A percentile compares a stretch with the other conserved stretches of the same genome.
Conservation (phyloP, 1,140 invertebrate species). For the Lethrus apterus region DNA sequence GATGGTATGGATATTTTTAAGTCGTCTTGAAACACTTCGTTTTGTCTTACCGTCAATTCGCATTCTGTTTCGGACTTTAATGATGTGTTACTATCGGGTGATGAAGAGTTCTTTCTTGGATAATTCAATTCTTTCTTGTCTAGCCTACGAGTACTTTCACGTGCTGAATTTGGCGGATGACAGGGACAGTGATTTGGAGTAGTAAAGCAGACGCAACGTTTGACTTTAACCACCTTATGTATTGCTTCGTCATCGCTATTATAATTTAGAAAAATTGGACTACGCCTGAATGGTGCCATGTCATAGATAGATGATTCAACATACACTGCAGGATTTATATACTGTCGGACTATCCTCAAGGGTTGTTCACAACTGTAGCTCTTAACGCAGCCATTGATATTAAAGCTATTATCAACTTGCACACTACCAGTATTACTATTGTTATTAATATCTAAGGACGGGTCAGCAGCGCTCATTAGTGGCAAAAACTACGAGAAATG, state of each 20-base stretch:
- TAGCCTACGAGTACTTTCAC: background rate
- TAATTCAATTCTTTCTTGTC: constrained; percentile 9
- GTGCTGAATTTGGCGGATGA: constrained; percentile 15
- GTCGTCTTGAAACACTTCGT: constrained; percentile 16
- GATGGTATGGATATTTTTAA: constrained; percentile 27
- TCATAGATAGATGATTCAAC: constrained; percentile 13
- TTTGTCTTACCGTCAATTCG: constrained; percentile 6
- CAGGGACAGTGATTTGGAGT: constrained; percentile 21
- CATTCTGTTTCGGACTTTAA: constrained; percentile 5
- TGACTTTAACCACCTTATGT: constrained; percentile 9
- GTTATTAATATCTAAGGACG: no score
- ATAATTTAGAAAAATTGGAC: constrained; percentile 12
- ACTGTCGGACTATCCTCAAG: constrained; percentile 2
- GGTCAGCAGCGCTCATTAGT: constrained; percentile 11
- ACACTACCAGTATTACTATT: constrained; percentile 8
- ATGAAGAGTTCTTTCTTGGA: constrained; percentile 13
- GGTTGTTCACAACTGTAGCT: constrained; percentile 3
- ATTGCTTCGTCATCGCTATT: constrained; percentile 9
- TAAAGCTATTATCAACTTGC: constrained; percentile 6
- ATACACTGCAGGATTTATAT: constrained; percentile 16
- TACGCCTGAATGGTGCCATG: constrained; percentile 12
- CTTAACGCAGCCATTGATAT: constrained; percentile 6
- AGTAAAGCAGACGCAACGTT: constrained; percentile 20
- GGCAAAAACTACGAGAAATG: constrained; percentile 1
- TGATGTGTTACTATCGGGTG: background rate